These are phyloP conservation scores for Hippocampus barbouri DNA, from an alignment of 2,113 vertebrate species.

Conservation along the genomic window DNA sequence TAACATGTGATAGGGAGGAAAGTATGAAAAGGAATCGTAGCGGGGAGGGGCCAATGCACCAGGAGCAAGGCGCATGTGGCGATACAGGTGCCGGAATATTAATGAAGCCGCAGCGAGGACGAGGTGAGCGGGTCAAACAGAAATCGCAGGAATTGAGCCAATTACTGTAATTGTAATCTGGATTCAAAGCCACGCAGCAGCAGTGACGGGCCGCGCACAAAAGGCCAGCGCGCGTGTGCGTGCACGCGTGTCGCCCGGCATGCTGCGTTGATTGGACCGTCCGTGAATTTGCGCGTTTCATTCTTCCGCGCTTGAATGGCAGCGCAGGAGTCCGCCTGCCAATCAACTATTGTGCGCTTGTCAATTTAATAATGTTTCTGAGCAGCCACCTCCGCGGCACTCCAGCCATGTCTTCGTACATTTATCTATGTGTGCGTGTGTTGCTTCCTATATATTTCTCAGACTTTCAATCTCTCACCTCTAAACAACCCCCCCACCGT, in stretches of 20 bases:
- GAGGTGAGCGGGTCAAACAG: conserved; percentile 70
- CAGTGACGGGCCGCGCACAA: conserved; percentile 41
- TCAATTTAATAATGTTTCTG: conserved; percentile 70
- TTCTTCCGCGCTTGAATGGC: conserved; percentile 56
- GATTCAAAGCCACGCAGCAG: conserved; percentile 56
- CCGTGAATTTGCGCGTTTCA: conserved; percentile 31
- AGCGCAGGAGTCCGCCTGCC: conserved; percentile 55
- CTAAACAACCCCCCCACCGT: conserved; percentile 44
- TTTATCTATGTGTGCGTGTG: conserved; percentile 16
- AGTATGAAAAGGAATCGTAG: conserved; percentile 12
- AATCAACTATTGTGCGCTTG: conserved; percentile 65
- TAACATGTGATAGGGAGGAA: conserved; percentile 31
- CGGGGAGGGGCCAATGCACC: conserved; percentile 19
- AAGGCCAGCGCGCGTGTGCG: conserved; percentile 11
- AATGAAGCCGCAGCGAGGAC: conserved; percentile 46
- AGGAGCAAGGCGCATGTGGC: conserved; percentile 66
- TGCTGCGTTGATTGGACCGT: conserved; percentile 50
- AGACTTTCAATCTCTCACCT: conserved; percentile 57
- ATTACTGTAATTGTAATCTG: conserved; percentile 73
- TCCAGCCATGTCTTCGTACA: conserved; percentile 30
- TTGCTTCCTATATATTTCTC: conserved; percentile 56
- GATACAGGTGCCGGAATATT: conserved; percentile 71
- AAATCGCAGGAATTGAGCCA: conserved; percentile 67
- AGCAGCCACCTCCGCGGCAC: conserved; percentile 54
- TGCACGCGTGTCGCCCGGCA: conserved; percentile 13